Evolutionary conservation across 1,140 invertebrate species (phyloP), one percentile per base, ranked within the genome.

Genomic region (Brevipalpus yothersi): DNA sequence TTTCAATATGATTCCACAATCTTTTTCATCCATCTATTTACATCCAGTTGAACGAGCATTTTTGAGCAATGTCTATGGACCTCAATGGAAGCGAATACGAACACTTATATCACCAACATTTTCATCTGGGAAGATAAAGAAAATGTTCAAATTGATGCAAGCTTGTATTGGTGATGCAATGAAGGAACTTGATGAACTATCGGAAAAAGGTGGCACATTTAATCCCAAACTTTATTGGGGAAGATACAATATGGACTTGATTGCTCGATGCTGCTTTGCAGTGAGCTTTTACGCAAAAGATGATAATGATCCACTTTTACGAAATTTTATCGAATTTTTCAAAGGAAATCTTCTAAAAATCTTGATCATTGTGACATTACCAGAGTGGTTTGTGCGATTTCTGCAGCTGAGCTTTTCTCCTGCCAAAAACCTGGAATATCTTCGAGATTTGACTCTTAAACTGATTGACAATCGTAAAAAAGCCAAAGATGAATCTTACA

Each of bases 21-120:
- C 59, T 19, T 39, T 43, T 9, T 13, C 13, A 31, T 10, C 19
- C n/a, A 31, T 15, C 7, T 13, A 15, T 43, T 13, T n/a, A 8
- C 4, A 49, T 54, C n/a, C 39, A 17, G 17, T 51, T 40, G 12
- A 15, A 3, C 1, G 31, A 10, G 21, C 45, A 10, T 53, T 40
- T 23, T n/a, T 62, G 19, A 43, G 43, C 10, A 19, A 19, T 39
- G 10, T 41, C 23, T 47, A 59, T 43, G 76, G 74, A 15, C 61
- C 66, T 19, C 68, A 71, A 61, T 80, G 79, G 79, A 73, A 72
- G 58, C 65, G 72, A 19, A 65, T 79, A 4, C 68, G 79, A 40
- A 69, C 64, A n/a, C 73, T 74, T 51, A 66, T 80, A 1, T 72
- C 75, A 5, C 75, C 77, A 31, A 72, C 77, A 9, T 79, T 80